Conservation (phyloP, 2,797 vertebrate species). For the Hemitrygon akajei region DNA sequence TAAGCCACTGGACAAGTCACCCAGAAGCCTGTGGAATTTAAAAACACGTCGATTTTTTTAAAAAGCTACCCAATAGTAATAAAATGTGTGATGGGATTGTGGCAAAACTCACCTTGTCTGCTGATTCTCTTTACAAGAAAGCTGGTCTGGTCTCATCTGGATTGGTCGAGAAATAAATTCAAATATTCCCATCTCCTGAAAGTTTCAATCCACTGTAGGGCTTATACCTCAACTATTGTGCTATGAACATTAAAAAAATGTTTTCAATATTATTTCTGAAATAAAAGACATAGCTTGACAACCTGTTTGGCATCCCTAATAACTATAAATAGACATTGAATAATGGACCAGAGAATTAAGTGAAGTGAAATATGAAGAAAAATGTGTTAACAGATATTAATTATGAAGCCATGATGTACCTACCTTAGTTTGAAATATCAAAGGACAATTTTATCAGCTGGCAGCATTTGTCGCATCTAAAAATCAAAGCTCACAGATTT, state of each 20-base stretch:
- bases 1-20: too few relatives aligned
- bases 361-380: neutral
- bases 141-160: too few relatives aligned
- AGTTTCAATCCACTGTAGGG: too few relatives aligned
- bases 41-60: too few relatives aligned
- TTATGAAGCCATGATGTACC: conserved; percentile 16
- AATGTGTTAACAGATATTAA: neutral
- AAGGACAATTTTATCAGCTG: conserved; percentile 11
- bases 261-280: neutral
- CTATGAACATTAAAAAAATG: neutral
- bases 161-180: too few relatives aligned
- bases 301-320: neutral
- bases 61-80: too few relatives aligned
- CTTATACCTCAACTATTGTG: too few relatives aligned
- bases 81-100: too few relatives aligned
- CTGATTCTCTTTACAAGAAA: too few relatives aligned
- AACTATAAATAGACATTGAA: neutral
- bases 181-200: too few relatives aligned
- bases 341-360: neutral
- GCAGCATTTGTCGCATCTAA: conserved; percentile 11
- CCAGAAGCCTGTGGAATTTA: too few relatives aligned
- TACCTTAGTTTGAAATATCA: conserved; percentile 19
- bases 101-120: too few relatives aligned
- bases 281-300: neutral
- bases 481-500: neutral